Base-by-base conservation (phyloP, 2,797 vertebrate species). In the Sardinella longiceps region DNA sequence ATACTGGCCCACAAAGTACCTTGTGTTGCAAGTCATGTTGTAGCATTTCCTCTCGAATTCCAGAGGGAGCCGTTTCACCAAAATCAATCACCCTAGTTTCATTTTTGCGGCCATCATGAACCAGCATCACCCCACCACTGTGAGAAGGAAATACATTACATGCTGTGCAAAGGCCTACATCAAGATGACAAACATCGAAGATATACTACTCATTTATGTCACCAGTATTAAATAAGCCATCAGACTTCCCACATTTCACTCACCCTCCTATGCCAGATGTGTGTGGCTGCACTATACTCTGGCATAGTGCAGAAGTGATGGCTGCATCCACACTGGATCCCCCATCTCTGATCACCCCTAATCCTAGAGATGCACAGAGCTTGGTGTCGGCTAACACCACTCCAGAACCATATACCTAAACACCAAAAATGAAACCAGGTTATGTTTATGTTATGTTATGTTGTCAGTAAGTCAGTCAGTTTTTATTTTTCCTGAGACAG, bases 291-390 rank as follows among this genome's bases (percentile, higher is more conserved):
- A 97, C 92, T 0, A 98, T 90, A 25, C 96, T 96, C 0, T 94
- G 87, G 74, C 97, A 98, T 86, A 98, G 92, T 77, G 94, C 91
- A 0, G 96, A 93, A 66, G 92, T 90, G 1, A 98, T 93, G 58
- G 97, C 96, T 0, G 96, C 96, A 0, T 97, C 97, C 81, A 97
- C 96, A 0, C 97, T 98, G 89, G 97, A 97, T 5, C 97, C 97
- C 60, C 89, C 90, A 70, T 94, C 91, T 84, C 86, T 90, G 85
- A 98, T 94, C 81, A 97, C 95, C 30, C 92, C 92, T 0, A 94
- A 93, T 81, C 96, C 94, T 48, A 97, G 89, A 0, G 92, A 92
- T 0, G 96, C 95, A 91, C 97, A 98, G 82, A 60, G 92, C 12
- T 94, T 89, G 0, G 95, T 93, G 0, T 97, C 96, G 0, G 96